A percentile compares a stretch with the other conserved stretches of the same genome.
Evolutionary conservation across 2,888 invertebrate genomes (phyloP).

Genomic region (Tanypteryx hageni): DNA sequence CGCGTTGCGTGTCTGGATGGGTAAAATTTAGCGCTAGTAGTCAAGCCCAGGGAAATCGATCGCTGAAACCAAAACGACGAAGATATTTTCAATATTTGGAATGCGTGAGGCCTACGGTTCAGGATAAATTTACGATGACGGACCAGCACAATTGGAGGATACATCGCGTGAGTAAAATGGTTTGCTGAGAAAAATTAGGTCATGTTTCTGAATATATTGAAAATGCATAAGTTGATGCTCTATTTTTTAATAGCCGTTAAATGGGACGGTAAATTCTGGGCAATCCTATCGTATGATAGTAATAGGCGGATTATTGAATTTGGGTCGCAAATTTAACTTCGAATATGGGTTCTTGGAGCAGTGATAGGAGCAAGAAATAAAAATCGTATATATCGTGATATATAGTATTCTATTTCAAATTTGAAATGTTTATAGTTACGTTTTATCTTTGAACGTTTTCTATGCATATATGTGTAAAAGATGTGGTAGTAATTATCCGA

Average conservation of each 20-base stretch:
- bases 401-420: background rate
- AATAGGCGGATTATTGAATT: background rate
- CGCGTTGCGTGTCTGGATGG: slow-evolving; percentile 46
- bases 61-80: slow-evolving; percentile 59
- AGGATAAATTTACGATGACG: slow-evolving; percentile 58
- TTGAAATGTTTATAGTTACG: background rate
- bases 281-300: background rate
- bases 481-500: background rate
- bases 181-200: background rate
- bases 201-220: background rate
- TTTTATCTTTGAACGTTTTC: background rate
- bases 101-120: slow-evolving; percentile 43
- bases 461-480: background rate
- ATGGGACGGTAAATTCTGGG: slow-evolving; percentile 34
- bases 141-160: slow-evolving; percentile 38
- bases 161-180: slow-evolving; percentile 26
- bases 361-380: background rate
- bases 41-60: slow-evolving; percentile 59
- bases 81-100: slow-evolving; percentile 64
- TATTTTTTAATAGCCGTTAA: slow-evolving; percentile 53
- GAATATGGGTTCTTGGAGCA: background rate
- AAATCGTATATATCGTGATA: background rate
- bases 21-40: slow-evolving; percentile 59
- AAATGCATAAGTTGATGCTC: slow-evolving; percentile 36
- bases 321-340: background rate